These are phyloP conservation scores for Hetaerina americana DNA, from an alignment of 1,140 invertebrate genomes.

Conservation along the genomic window DNA sequence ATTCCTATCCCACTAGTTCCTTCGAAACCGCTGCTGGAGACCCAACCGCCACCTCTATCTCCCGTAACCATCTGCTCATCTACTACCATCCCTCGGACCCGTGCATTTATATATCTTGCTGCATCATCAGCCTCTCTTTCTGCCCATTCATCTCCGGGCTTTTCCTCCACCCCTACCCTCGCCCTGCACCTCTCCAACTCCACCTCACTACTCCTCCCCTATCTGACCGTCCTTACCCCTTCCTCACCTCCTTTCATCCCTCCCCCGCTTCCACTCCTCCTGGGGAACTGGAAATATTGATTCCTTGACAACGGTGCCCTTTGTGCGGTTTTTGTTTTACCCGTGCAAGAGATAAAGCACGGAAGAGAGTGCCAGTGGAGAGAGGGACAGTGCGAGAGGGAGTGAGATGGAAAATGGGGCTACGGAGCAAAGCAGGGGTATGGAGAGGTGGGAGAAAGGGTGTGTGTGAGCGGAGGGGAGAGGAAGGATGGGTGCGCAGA, in stretches of 20 bases:
- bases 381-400: background rate
- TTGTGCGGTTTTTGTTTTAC: background rate
- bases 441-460: background rate
- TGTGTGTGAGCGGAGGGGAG: background rate
- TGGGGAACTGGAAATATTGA: background rate
- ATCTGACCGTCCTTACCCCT: background rate
- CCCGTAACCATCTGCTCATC: no score
- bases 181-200: no score
- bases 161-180: no score
- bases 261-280: background rate
- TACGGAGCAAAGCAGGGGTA: background rate
- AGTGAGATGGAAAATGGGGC: background rate
- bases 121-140: no score
- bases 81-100: no score
- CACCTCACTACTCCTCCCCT: no score
- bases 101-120: no score
- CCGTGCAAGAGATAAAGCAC: background rate
- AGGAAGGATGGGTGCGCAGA: no score
- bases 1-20: no score
- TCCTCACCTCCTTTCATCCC: background rate
- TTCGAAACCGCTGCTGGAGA: no score
- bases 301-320: background rate
- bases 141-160: no score
- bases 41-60: no score
- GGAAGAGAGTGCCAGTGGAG: background rate